phyloP scores from a whole-genome alignment of 1,140 invertebrate genomes.

The Pogonognathellus flavescens region DNA sequence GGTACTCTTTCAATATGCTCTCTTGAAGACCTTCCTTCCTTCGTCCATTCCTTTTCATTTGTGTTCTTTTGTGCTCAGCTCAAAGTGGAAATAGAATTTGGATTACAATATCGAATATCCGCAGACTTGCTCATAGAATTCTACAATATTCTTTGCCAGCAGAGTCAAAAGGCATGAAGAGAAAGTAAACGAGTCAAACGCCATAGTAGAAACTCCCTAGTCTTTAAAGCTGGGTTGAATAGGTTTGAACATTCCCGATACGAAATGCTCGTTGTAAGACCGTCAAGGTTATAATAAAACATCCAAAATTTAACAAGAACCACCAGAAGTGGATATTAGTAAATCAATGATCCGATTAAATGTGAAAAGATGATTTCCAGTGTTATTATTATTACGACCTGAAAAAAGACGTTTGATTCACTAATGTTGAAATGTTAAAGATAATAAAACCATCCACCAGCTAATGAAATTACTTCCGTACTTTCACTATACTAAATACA shows the following conservation, averaged over 20 bases:
- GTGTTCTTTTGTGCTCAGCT: conserved; percentile 9
- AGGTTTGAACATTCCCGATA: neutral
- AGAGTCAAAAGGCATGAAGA: neutral
- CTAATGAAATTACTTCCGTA: too few species aligned
- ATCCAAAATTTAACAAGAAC: too few species aligned
- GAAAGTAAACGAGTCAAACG: conserved; percentile 20
- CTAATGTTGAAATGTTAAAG: too few species aligned
- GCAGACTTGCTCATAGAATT: conserved; percentile 26
- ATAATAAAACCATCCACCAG: too few species aligned
- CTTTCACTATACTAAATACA: too few species aligned
- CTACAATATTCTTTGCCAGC: neutral
- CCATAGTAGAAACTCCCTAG: neutral
- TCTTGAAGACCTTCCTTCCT: conserved; percentile 12
- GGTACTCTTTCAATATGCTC: conserved; percentile 37
- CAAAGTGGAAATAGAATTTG: conserved; percentile 28
- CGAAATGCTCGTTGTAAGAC: too few species aligned
- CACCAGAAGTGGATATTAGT: too few species aligned
- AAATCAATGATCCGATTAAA: too few species aligned
- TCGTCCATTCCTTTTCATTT: conserved; percentile 37
- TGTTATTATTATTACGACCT: too few species aligned
- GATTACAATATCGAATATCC: conserved; percentile 46
- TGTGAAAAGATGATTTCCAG: too few species aligned
- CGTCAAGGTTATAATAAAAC: too few species aligned
- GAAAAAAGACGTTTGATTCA: too few species aligned
- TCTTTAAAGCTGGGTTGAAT: conserved; percentile 30